Conservation (phyloP, 2,113 vertebrate species). For the Alligator sinensis region DNA sequence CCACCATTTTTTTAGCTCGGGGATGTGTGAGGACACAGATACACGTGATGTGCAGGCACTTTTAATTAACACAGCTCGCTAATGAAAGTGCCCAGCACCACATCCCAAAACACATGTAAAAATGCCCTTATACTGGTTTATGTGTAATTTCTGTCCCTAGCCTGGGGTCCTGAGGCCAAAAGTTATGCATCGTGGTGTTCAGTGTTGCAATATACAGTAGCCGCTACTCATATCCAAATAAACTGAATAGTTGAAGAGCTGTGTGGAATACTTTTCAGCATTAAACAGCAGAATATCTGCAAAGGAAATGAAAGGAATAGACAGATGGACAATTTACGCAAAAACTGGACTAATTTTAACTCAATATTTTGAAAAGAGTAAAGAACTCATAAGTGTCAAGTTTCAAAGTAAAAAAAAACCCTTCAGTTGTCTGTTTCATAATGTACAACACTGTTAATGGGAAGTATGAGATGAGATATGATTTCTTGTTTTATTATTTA, state of each 20-base stretch:
- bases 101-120: too few relatives aligned
- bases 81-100: too few relatives aligned
- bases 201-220: background rate
- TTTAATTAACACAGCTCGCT: too few relatives aligned
- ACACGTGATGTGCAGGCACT: too few relatives aligned
- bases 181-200: background rate
- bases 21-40: too few relatives aligned
- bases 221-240: background rate
- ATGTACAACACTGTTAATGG: background rate
- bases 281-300: background rate
- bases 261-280: background rate
- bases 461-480: background rate
- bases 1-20: background rate
- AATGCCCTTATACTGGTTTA: too few relatives aligned
- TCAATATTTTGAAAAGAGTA: conserved; percentile 19
- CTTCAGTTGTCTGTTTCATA: conserved; percentile 34
- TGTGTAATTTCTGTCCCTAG: background rate
- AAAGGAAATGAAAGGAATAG: conserved; percentile 13
- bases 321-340: background rate
- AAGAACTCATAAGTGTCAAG: background rate
- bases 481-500: conserved; percentile 1
- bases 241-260: background rate
- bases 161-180: background rate
- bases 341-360: background rate
- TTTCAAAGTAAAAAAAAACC: conserved; percentile 1